phyloP scores from a whole-genome alignment of 2,797 vertebrate species.

The Stomatorhinus walkeri region DNA sequence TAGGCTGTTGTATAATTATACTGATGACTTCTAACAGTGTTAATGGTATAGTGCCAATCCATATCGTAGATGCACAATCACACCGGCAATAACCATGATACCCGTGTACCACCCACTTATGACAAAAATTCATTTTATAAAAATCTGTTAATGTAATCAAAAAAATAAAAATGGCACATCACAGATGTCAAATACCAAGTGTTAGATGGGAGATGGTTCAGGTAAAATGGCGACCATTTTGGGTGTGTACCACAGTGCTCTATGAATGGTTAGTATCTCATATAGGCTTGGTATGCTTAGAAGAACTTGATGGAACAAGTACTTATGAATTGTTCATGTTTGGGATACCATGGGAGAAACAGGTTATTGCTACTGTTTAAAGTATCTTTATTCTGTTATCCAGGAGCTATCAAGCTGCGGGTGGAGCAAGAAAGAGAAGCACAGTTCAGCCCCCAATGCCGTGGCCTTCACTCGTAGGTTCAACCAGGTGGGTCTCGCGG shows the following conservation, averaged over 20 bases:
- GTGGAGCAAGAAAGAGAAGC: constrained; percentile 99
- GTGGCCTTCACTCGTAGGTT: constrained; percentile 98
- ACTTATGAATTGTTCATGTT: neutral
- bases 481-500: constrained; percentile 73
- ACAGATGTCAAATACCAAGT: neutral
- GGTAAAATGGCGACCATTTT: neutral
- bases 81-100: neutral
- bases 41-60: neutral
- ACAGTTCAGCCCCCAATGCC: constrained; percentile 93
- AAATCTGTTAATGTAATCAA: neutral
- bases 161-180: neutral
- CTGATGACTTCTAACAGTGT: neutral
- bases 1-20: neutral
- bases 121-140: neutral
- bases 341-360: neutral
- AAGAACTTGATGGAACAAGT: neutral
- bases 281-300: neutral
- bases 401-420: constrained; percentile 97
- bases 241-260: neutral
- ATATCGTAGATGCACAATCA: neutral
- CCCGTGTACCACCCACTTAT: neutral
- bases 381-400: constrained; percentile 15
- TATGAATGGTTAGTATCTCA: neutral
- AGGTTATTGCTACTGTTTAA: neutral
- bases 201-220: neutral